Base-by-base conservation (phyloP, 2,888 invertebrate species). In the Opisthograptis luteolata region DNA sequence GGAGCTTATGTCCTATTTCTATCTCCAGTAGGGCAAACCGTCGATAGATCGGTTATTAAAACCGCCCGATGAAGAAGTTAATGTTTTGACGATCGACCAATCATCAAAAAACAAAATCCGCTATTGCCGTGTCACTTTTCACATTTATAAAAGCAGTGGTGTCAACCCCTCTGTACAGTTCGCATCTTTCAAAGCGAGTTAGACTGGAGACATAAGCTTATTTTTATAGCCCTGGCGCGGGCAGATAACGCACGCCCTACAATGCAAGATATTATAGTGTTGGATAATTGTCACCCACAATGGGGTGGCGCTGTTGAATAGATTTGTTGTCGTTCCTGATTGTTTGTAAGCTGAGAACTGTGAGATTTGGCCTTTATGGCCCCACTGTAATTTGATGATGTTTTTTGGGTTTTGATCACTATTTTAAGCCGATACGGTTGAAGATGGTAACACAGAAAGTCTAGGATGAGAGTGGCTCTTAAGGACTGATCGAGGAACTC, bases 141-240 rank as follows among this genome's bases (percentile, higher is more conserved):
- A n/a, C n/a, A n/a, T n/a, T n/a, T n/a, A n/a, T n/a, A n/a, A 28
- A 44, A 22, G 7, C 50, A 60, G 61, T 55, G 46, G 41, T 30
- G 44, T 19, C 43, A 70, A 48, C 74, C 64, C 43, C 79, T 79
- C 81, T 66, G 67, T 74, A 73, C 17, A 47, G 19, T 39, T 58
- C 47, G 58, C 63, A 57, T 67, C 73, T 73, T 74, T 73, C 70
- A 28, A 10, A 67, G 62, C 63, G 77, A 75, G 83, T 84, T 83
- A 85, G 87, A 87, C 79, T 73, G 76, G 76, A 76, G 84, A 72
- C 88, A 87, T 89, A 89, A 90, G 88, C 89, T 88, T 77, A 78
- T 88, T 90, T 90, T 90, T 90, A 89, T 89, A 81, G 88, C 83
- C 73, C 89, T 90, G 89, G 66, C 79, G 73, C 66, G 66, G 62